Evolutionary conservation across 2,113 vertebrate genomes (phyloP), one percentile per base, ranked within the genome.

Genomic region (Perca fluviatilis): DNA sequence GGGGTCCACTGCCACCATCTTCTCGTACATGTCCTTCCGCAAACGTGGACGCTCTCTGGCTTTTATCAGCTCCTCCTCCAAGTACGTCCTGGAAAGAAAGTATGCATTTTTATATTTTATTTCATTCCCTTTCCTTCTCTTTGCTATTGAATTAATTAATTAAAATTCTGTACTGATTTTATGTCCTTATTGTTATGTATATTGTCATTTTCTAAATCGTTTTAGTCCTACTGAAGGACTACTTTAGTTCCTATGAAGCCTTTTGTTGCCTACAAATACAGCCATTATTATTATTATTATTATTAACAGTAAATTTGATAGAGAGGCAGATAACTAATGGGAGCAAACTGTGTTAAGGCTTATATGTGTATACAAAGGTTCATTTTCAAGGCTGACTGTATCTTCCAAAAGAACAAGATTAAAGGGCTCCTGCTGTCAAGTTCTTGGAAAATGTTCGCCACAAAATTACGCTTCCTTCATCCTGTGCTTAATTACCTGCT

Each of bases 1-100:
- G 0, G 97, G 97, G 68, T 98, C 97, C 88, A 98, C 96, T 0
- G 96, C 96, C 11, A 98, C 94, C 97, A 98, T 98, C 91, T 98
- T 98, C 25, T 97, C 97, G 7, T 97, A 97, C 97, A 98, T 97
- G 90, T 98, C 97, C 73, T 88, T 96, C 62, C 97, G 92, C 27
- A 96, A 90, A 51, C 96, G 95, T 21, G 97, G 97, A 53, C 91
- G 90, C 85, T 97, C 96, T 18, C 96, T 95, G 0, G 97, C 97
- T 88, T 97, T 97, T 18, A 92, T 92, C 71, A 98, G 93, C 89
- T 98, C 97, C 75, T 98, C 97, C 71, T 98, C 97, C 80, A 98
- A 93, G 88, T 98, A 98, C 0, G 97, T 98, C 90, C 97, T 98
- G 67, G 69, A 64, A 85, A 63, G 19, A 2, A 12, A 47, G 60